A percentile compares a stretch with the other conserved stretches of the same genome.
Evolutionary conservation across 2,888 invertebrate species (phyloP).

Genomic region (Tenodera sinensis): DNA sequence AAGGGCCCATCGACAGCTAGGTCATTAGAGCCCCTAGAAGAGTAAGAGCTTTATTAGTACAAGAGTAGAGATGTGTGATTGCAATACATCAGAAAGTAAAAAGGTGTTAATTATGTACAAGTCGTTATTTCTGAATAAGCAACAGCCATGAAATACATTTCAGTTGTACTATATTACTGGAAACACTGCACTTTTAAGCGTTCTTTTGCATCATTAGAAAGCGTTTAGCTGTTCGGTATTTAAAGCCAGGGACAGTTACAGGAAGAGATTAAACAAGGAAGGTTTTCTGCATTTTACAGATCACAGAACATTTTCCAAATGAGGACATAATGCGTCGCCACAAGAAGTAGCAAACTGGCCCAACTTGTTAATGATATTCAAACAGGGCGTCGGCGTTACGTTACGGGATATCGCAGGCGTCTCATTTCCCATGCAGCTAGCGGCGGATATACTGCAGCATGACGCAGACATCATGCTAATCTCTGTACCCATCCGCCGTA

Average conservation of each 20-base stretch:
- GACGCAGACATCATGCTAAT: neutral
- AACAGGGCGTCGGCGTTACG: neutral
- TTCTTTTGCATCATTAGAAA: neutral
- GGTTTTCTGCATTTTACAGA: neutral
- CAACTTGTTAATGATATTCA: neutral
- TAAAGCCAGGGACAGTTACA: neutral
- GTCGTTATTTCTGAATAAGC: too few species aligned
- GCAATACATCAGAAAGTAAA: too few species aligned
- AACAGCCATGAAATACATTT: too few species aligned
- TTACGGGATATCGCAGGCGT: neutral
- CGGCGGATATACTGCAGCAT: neutral
- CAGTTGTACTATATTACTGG: too few species aligned
- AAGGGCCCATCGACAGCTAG: too few species aligned
- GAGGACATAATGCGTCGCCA: neutral
- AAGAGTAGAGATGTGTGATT: too few species aligned
- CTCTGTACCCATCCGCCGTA: neutral
- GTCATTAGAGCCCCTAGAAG: too few species aligned
- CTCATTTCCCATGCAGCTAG: neutral
- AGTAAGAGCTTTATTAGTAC: too few species aligned
- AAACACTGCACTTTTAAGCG: too few species aligned
- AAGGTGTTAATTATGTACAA: too few species aligned
- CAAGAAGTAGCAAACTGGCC: neutral
- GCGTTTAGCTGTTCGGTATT: neutral
- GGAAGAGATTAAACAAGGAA: neutral
- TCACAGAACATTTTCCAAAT: neutral